Base-by-base conservation (phyloP, 2,113 vertebrate species). In the Podiceps cristatus region DNA sequence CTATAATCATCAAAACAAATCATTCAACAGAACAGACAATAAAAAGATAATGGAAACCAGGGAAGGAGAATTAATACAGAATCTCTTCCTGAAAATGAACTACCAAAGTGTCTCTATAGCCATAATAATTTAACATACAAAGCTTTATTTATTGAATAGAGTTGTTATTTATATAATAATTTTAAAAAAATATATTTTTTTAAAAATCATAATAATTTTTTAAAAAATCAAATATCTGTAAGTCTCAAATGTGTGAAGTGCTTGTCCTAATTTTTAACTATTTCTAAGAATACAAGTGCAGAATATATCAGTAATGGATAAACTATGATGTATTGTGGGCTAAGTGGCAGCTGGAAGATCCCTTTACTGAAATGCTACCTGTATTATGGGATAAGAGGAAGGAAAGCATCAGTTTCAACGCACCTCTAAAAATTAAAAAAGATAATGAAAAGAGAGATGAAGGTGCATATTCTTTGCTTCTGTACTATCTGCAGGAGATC, bases 1-100 rank as follows among this genome's bases (percentile, higher is more conserved):
- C 80, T 81, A 80, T 94, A 97, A 97, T 93, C 92, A 97, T 91
- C 95, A 95, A 94, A 97, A 96, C 94, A 97, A 97, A 92, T 92
- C 87, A 94, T 85, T 90, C 75, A 58, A 35, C 53, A 19, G 42
- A 88, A 55, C 37, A 93, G 86, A 93, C 52, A 88, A 95, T 86
- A 91, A 87, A 96, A 83, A 77, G 35, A 84, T 44, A 96, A 90
- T 47, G 18, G 56, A 91, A 92, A 87, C 17, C 33, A 84, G 20
- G 29, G 22, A 67, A 82, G 19, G 28, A 86, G n/a, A 89, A 92
- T 88, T 93, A 62, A 31, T 40, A 75, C 18, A 47, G 13, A 71
- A 73, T 72, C 37, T 83, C 13, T 56, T 94, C n/a, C 47, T 60
- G 45, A 80, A 82, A 93, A 91, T 45, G 69, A 83, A 24, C 42